Percentiles rank a stretch among this genome's conserved stretches.
Evolutionary conservation across 2,888 invertebrate species (phyloP).

Genomic region (Blera fallax): DNA sequence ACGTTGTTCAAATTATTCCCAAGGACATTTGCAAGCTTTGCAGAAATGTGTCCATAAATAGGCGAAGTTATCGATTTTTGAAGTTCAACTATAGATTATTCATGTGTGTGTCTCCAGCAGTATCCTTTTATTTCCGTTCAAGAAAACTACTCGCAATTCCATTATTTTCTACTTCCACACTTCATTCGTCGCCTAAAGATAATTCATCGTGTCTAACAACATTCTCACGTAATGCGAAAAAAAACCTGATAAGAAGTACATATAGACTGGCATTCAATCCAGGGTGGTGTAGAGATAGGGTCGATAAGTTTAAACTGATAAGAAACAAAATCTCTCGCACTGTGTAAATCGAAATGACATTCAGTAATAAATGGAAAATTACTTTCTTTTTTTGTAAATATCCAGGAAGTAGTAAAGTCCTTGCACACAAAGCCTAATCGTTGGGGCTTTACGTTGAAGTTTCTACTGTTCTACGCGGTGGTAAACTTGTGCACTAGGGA

Average conservation of each 20-base stretch:
- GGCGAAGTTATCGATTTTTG: neutral
- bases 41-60: neutral
- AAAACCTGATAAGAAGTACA: conserved; percentile 28
- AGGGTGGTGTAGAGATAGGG: conserved; percentile 13
- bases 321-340: neutral
- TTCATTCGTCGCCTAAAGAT: neutral
- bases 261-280: conserved; percentile 4
- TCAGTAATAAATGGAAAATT: neutral
- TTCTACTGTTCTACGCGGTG: too few species aligned
- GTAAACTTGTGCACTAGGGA: too few species aligned
- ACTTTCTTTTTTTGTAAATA: neutral
- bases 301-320: conserved; percentile 46
- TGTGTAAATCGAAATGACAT: conserved; percentile 5
- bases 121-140: neutral
- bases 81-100: neutral
- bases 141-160: neutral
- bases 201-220: conserved; percentile 2
- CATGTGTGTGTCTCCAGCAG: neutral
- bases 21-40: neutral
- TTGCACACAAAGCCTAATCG: neutral
- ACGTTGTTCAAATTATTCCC: neutral
- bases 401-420: neutral
- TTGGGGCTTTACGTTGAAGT: too few species aligned
- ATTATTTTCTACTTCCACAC: neutral
- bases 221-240: conserved; percentile 18